Evolutionary conservation across 2,113 vertebrate genomes (phyloP), one percentile per base, ranked within the genome.

Genomic region (Sphyrna mokarran): DNA sequence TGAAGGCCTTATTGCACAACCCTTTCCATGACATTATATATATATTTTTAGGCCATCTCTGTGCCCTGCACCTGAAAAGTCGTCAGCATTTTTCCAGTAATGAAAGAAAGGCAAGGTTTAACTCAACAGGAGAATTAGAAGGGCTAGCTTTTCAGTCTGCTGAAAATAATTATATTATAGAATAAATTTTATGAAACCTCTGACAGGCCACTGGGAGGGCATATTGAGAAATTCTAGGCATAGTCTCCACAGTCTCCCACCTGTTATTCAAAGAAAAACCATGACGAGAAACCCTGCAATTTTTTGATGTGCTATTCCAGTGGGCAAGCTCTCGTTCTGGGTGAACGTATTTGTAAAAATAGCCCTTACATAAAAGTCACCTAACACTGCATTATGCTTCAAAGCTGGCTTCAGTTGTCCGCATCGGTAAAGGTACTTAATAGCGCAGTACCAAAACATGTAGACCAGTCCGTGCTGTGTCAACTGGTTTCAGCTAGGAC

Each of bases 91-190:
- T 93, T 18, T 93, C 89, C 33, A 37, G 18, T 63, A 93, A 93
- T 93, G 89, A 68, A 93, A 83, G 80, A 83, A 83, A 83, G 80
- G 63, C 26, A 61, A 90, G 43, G 33, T 93, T 33, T 66, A 66
- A 66, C 18, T 93, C 10, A 93, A 66, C 89, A 37, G 48, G 54
- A 61, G 23, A 90, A 61, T 58, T 33, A 90, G 54, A 89, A 89
- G 29, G 11, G 54, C 13, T 13, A 0, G 20, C 63, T n/a, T 37
- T 37, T 66, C 37, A 83, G 80, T 83, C 14, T 66, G 2, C 33
- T 2, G 37, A 87, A 93, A 66, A 20, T 66, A 93, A 91, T n/a
- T n/a, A 87, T 54, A 48, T 16, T n/a, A n/a, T 20, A 37, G 20
- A 5, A 23, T 22, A 54, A 54, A 23, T 9, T 87, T 86, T 86